phyloP scores from a whole-genome alignment of 1,140 invertebrate genomes.

The Asobara japonica region DNA sequence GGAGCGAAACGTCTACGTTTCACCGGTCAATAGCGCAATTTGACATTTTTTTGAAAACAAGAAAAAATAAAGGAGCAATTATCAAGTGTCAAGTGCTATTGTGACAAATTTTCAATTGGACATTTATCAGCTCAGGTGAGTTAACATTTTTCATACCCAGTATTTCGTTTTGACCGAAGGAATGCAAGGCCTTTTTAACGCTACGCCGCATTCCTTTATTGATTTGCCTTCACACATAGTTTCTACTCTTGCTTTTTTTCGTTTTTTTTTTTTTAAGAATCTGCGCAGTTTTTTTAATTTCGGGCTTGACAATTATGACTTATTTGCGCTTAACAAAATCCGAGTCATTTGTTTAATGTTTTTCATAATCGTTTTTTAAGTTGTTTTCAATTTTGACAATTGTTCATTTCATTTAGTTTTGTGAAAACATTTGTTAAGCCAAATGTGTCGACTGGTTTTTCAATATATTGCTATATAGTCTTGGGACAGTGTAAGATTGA shows the following conservation, averaged over 20 bases:
- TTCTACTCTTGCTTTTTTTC: not conserved
- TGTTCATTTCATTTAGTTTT: no score
- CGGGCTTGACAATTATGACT: no score
- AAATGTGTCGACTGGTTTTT: no score
- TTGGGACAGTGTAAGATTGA: no score
- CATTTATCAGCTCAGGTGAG: conserved; percentile 22
- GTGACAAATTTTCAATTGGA: not conserved
- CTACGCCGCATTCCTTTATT: conserved; percentile 64
- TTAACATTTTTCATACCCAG: conserved; percentile 16
- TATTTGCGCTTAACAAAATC: no score
- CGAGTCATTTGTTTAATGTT: no score
- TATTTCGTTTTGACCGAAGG: conserved; percentile 32
- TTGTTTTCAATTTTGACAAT: no score
- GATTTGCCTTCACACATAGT: conserved; percentile 47
- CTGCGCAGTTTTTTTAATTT: no score
- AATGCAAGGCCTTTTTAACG: conserved; percentile 50
- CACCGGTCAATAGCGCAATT: conserved; percentile 5
- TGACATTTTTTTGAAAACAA: not conserved
- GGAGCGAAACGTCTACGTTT: conserved; percentile 23
- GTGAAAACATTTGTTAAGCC: no score
- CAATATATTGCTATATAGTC: no score
- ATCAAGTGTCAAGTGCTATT: conserved; percentile 1
- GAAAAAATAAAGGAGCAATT: not conserved
- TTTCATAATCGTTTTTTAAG: no score
- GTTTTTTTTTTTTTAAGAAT: no score